Percentiles rank a stretch among this genome's conserved stretches.
Conservation (phyloP, 2,797 vertebrate genomes). For the Esox lucius region DNA sequence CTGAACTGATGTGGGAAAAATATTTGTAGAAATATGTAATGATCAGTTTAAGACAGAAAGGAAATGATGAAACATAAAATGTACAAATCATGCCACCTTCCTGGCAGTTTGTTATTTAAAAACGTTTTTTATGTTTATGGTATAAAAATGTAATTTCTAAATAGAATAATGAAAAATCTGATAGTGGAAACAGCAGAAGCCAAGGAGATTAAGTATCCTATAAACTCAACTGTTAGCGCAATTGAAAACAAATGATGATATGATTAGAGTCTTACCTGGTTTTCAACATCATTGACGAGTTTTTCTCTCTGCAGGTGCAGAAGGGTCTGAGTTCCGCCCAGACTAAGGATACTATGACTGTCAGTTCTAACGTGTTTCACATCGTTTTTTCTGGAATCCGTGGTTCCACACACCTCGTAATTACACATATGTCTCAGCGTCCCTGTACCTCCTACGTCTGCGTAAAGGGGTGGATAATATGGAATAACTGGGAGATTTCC, state of each 20-base stretch:
- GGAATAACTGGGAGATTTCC: conserved; percentile 73
- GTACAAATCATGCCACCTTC: background rate
- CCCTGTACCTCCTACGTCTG: conserved; percentile 64
- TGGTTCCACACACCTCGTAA: conserved; percentile 73
- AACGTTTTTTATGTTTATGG: no score
- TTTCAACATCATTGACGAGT: background rate
- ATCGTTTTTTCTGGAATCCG: conserved; percentile 71
- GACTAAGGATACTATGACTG: conserved; percentile 55
- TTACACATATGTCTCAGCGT: conserved; percentile 71
- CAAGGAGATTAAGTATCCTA: no score
- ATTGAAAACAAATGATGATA: background rate
- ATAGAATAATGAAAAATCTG: background rate
- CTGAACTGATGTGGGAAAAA: background rate
- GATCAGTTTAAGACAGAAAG: background rate
- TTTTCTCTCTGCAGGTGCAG: background rate
- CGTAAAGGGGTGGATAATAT: conserved; percentile 68
- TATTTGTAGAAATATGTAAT: background rate
- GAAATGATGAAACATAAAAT: background rate
- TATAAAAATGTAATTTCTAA: no score
- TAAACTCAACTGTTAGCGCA: background rate
- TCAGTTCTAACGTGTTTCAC: conserved; percentile 54
- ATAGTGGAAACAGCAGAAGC: no score
- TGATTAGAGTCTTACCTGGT: background rate
- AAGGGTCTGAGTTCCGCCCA: conserved; percentile 3
- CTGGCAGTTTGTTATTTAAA: no score